Percentiles rank a stretch among this genome's conserved stretches.
Conservation (phyloP, 2,888 invertebrate species). For the Hermaeophaga mercurialis region DNA sequence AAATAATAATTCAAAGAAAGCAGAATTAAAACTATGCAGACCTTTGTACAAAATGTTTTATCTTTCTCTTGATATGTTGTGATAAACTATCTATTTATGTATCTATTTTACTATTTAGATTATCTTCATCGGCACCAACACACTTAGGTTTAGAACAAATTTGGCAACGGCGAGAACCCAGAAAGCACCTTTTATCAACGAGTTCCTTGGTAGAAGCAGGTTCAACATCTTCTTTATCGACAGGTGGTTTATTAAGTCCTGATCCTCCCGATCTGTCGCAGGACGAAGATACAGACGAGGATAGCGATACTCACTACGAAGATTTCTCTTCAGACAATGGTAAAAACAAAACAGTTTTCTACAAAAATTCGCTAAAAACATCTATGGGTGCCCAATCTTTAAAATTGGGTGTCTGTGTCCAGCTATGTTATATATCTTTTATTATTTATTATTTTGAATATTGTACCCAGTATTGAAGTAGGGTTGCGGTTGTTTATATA, state of each 20-base stretch:
- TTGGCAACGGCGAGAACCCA: slow-evolving; percentile 86
- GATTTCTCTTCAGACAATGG: slow-evolving; percentile 84
- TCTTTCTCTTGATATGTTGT: too few relatives aligned
- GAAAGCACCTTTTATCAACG: slow-evolving; percentile 83
- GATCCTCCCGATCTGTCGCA: slow-evolving; percentile 83
- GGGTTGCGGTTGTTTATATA: too few relatives aligned
- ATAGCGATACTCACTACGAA: slow-evolving; percentile 86
- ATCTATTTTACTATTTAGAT: slow-evolving; percentile 60
- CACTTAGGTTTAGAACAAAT: slow-evolving; percentile 81
- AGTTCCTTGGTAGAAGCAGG: slow-evolving; percentile 85
- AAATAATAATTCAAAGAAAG: too few relatives aligned
- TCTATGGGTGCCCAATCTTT: too few relatives aligned
- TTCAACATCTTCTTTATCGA: slow-evolving; percentile 81
- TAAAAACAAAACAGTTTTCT: slow-evolving; percentile 41
- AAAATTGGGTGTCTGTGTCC: too few relatives aligned
- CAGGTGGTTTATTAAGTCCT: slow-evolving; percentile 82
- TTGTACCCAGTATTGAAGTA: too few relatives aligned
- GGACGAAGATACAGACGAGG: slow-evolving; percentile 78
- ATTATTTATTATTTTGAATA: too few relatives aligned
- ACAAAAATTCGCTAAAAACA: too few relatives aligned
- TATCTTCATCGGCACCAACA: slow-evolving; percentile 88
- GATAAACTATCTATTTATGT: too few relatives aligned
- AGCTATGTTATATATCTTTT: too few relatives aligned
- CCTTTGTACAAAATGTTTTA: too few relatives aligned
- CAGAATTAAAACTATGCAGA: too few relatives aligned